Percentiles rank a stretch among this genome's conserved stretches.
Evolutionary conservation across 2,888 invertebrate genomes (phyloP).

Genomic region (Fragum fragum): DNA sequence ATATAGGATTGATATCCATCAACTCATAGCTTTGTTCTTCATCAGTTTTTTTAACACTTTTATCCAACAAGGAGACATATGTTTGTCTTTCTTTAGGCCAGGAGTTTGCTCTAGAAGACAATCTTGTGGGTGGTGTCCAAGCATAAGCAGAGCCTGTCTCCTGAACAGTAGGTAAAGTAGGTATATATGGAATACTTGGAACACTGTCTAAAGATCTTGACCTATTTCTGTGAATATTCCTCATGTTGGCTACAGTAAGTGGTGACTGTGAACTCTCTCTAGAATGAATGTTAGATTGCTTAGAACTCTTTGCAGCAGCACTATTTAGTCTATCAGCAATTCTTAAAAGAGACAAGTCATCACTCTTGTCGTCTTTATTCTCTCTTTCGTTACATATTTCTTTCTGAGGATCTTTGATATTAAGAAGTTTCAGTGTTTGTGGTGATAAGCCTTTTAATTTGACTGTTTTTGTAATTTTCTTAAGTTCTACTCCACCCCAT

Average conservation of each 20-base stretch:
- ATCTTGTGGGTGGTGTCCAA: slow-evolving; percentile 33
- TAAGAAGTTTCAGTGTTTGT: slow-evolving; percentile 78
- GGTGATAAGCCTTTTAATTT: slow-evolving; percentile 69
- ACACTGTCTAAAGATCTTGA: slow-evolving; percentile 2
- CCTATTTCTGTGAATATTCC: background rate
- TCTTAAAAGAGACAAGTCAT: slow-evolving; percentile 72
- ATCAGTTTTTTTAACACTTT: background rate
- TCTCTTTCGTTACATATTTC: slow-evolving; percentile 38
- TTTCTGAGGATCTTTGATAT: slow-evolving; percentile 73
- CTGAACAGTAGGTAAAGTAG: background rate
- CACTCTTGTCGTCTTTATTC: slow-evolving; percentile 45
- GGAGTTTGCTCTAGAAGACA: slow-evolving; percentile 11
- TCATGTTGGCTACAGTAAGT: background rate
- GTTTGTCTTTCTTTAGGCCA: slow-evolving; percentile 17
- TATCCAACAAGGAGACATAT: background rate
- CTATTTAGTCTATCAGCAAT: slow-evolving; percentile 82
- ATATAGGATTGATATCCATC: slow-evolving; percentile 18
- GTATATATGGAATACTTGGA: background rate
- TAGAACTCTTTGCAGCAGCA: slow-evolving; percentile 76
- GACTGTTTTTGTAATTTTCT: background rate
- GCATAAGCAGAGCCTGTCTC: background rate
- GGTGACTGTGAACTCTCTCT: slow-evolving; percentile 1
- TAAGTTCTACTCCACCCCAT: slow-evolving; percentile 47
- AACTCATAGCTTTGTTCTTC: background rate
- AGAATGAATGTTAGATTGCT: slow-evolving; percentile 24